These are phyloP conservation scores for Manis pentadactyla DNA, from an alignment of 2,797 vertebrate genomes.

Conservation along the genomic window DNA sequence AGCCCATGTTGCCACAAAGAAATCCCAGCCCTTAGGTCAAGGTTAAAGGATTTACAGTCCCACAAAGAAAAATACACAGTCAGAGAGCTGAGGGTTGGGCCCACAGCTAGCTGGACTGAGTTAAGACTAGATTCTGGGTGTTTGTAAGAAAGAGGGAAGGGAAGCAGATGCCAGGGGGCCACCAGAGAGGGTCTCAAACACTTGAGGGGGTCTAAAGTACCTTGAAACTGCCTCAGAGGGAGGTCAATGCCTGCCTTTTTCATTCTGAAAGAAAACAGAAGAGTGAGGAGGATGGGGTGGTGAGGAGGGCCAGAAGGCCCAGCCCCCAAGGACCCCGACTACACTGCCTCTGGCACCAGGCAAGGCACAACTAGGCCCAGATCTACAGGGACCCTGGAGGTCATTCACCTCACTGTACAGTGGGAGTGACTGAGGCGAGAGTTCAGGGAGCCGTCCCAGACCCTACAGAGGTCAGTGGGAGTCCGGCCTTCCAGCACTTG, in stretches of 20 bases:
- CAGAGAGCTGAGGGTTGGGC: background rate
- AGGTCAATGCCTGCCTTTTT: constrained; percentile 95
- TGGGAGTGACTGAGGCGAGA: background rate
- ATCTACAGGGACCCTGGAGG: background rate
- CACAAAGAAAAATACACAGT: background rate
- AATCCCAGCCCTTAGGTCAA: constrained; percentile 59
- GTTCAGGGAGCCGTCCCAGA: too few relatives aligned
- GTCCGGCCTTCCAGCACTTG: background rate
- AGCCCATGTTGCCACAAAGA: constrained; percentile 41
- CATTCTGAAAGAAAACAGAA: constrained; percentile 99
- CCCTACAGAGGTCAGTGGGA: too few relatives aligned
- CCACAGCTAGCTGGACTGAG: background rate
- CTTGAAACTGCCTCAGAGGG: constrained; percentile 93
- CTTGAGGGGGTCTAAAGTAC: constrained; percentile 88
- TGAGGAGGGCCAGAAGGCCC: background rate
- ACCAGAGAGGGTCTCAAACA: constrained; percentile 37
- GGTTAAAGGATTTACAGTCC: background rate
- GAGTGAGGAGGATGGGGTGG: constrained; percentile 82
- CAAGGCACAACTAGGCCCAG: background rate
- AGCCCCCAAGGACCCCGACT: background rate
- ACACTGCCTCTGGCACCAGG: background rate
- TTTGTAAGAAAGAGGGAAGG: background rate
- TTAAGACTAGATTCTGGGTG: background rate
- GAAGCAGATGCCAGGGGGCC: background rate
- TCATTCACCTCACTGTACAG: background rate